A percentile compares a stretch with the other conserved stretches of the same genome.
phyloP scores from a whole-genome alignment of 2,113 vertebrate genomes.

The Phaethon lepturus region DNA sequence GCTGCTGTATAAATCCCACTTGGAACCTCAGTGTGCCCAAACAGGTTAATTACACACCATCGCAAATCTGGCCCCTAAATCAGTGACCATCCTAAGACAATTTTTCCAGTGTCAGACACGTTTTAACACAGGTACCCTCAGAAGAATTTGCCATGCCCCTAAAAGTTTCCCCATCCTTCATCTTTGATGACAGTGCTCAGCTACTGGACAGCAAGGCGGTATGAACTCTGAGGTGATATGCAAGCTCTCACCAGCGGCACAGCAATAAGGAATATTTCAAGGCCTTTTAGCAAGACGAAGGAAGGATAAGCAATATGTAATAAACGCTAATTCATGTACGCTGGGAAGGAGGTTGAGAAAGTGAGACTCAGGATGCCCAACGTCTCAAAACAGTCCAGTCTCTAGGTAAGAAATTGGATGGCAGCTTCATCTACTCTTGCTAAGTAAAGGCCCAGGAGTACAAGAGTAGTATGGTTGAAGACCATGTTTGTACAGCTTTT shows the following conservation, averaged over 20 bases:
- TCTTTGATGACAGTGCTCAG: not conserved
- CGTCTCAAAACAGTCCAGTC: not conserved
- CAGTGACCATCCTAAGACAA: not conserved
- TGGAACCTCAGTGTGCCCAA: not conserved
- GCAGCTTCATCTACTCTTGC: not conserved
- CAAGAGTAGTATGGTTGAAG: not conserved
- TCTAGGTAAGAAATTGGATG: not conserved
- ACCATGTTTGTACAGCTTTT: not conserved
- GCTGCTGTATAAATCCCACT: not conserved
- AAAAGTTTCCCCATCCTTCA: not conserved
- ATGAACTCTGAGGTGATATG: not conserved
- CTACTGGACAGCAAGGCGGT: not conserved
- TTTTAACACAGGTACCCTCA: not conserved
- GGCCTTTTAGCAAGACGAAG: not conserved
- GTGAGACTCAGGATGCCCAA: not conserved
- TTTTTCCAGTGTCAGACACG: not conserved
- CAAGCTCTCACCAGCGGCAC: not conserved
- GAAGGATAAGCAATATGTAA: not conserved
- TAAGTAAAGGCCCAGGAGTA: not conserved
- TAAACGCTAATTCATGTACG: not conserved
- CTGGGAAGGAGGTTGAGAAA: not conserved
- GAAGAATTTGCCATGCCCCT: not conserved
- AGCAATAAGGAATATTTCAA: not conserved
- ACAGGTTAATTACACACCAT: not conserved
- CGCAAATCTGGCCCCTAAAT: not conserved